Evolutionary conservation across 2,888 invertebrate species (phyloP), one percentile per base, ranked within the genome.

Genomic region (Oligia fasciuncula): DNA sequence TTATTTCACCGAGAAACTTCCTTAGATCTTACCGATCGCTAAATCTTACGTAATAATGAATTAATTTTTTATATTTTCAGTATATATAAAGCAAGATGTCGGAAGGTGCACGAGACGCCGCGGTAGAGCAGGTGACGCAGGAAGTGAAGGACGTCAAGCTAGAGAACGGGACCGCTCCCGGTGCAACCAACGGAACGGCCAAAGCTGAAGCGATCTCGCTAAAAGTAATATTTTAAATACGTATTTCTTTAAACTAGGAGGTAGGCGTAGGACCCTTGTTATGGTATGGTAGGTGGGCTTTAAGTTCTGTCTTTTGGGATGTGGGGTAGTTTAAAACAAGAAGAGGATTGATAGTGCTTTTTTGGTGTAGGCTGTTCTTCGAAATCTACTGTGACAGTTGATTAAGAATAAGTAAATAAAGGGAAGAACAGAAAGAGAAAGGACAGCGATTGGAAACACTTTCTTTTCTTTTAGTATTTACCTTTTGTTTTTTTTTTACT

Each of bases 141-240:
- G 97, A 96, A 87, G 94, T 97, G 87, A 97, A 97, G 93, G 97
- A 97, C 90, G 92, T 97, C 90, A 97, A 97, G 93, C 90, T 97
- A 85, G 97, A 97, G 90, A 97, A 97, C 87, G 97, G 97, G 63
- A 90, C 91, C 73, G 95, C 95, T 63, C 91, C 96, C 70, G 94
- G 95, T 40, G 93, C 93, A 77, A 86, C 95, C 94, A 95, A 96
- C 89, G 95, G 96, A 93, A 94, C 95, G 84, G 88, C 94, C 90
- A 96, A 96, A 92, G 94, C 94, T 63, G 94, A 95, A 91, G 93
- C 93, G 69, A 93, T 96, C 76, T 89, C 96, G 19, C 88, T 93
- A 80, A 92, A 92, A 90, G 90, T 91, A 86, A 51, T 67, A 67
- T 49, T 67, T 43, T 43, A 46, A 67, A 43, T 46, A 67, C 17